Base-by-base conservation (phyloP, 2,888 invertebrate genomes). In the Lepidochitona cinerea region DNA sequence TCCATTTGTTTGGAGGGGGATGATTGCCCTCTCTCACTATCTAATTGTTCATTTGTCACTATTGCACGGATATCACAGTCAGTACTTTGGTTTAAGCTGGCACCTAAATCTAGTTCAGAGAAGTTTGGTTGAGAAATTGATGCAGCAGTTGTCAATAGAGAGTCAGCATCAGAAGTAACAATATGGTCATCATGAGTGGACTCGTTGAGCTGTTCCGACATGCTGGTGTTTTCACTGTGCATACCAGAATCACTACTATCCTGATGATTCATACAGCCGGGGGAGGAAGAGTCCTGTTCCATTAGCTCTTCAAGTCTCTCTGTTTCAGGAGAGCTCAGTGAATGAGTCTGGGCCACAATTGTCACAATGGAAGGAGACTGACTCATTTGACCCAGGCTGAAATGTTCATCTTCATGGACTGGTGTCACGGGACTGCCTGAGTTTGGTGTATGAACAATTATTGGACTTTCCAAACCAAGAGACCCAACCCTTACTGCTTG, bases 161-260 rank as follows among this genome's bases (percentile, higher is more conserved):
- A 59, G 23, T 14, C 59, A 59, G 26, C 18, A 26, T 29, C 59
- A 41, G 41, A 41, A 18, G 41, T 41, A n/a, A n/a, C n/a, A n/a
- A n/a, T n/a, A n/a, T n/a, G n/a, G 49, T 49, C 7, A 23, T 59
- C 59, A 29, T 23, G 26, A 4, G 12, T 29, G 29, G 59, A 7
- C 26, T 59, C 59, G 1, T 23, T 29, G 23, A 26, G 36, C 70
- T 79, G 80, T 37, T 82, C 86, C 6, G 85, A 84, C 32, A 83
- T 83, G 73, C 86, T 87, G 6, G 83, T 80, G 69, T 84, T 84
- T 71, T 87, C 87, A 81, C 88, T 88, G 29, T 86, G 85, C 54
- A 88, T 79, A 1, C 89, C 88, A 0, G 87, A 87, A 75, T 88
- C 88, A 59, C 80, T 83, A 72, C 88, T 88, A 70, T 88, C 87